Percentiles rank a stretch among this genome's conserved stretches.
These are phyloP conservation scores for Cardinalis cardinalis DNA, from an alignment of 2,113 vertebrate genomes.

Conservation along the genomic window DNA sequence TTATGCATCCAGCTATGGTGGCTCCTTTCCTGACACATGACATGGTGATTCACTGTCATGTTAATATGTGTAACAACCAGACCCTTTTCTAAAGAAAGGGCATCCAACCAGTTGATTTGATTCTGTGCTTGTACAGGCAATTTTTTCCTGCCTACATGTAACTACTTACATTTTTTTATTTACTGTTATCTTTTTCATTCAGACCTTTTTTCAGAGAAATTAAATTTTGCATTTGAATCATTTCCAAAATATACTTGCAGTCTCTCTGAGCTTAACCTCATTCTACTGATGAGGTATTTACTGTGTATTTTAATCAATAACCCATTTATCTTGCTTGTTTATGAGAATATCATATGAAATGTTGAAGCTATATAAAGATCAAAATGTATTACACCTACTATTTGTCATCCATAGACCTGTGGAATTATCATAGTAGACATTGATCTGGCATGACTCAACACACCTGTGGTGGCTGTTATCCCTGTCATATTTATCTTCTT, in stretches of 20 bases:
- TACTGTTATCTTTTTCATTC: background rate
- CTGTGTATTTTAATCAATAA: background rate
- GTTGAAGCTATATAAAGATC: background rate
- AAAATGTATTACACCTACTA: background rate
- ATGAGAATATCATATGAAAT: background rate
- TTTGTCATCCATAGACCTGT: background rate
- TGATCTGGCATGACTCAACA: background rate
- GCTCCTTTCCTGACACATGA: background rate
- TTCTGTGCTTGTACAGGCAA: background rate
- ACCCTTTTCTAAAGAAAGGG: background rate
- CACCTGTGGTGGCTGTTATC: background rate
- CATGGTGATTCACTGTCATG: background rate
- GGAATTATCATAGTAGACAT: background rate
- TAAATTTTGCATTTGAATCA: background rate
- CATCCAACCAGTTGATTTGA: background rate
- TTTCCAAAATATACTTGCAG: background rate
- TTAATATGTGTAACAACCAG: background rate
- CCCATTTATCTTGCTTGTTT: background rate
- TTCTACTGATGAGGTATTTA: background rate
- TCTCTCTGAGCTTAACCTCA: background rate
- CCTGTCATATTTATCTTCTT: background rate
- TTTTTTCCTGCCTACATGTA: background rate
- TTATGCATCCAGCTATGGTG: background rate
- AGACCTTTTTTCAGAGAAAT: background rate
- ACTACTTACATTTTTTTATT: background rate